phyloP scores from a whole-genome alignment of 2,113 vertebrate species.

The Aptenodytes forsteri region DNA sequence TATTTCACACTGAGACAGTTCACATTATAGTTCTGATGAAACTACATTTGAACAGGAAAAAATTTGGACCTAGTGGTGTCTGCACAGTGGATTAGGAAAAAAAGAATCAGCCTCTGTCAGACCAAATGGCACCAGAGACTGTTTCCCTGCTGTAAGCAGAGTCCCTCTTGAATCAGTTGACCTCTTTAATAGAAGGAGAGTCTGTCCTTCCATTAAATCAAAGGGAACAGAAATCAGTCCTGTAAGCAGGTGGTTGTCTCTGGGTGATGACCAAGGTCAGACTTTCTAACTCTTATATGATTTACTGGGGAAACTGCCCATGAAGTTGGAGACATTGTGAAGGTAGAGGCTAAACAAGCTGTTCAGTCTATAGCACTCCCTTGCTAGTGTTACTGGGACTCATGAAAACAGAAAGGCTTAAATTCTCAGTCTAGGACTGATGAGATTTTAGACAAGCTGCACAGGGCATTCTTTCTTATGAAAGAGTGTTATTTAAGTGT shows the following conservation, averaged over 20 bases:
- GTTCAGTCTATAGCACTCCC: not conserved
- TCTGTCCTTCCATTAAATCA: not conserved
- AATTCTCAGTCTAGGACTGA: not conserved
- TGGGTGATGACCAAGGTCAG: constrained; percentile 20
- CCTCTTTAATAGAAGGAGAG: not conserved
- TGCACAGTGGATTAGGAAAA: not conserved
- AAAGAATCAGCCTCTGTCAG: not conserved
- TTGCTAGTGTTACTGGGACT: not conserved
- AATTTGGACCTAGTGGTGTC: not conserved
- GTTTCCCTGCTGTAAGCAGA: not conserved
- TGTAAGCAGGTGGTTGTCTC: constrained; percentile 6
- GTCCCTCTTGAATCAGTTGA: not conserved
- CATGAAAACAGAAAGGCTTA: not conserved
- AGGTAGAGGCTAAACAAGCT: not conserved
- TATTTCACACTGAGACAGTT: not conserved
- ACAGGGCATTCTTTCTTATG: not conserved
- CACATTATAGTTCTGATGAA: not conserved
- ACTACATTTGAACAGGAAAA: not conserved
- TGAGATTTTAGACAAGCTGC: not conserved
- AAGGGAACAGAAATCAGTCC: not conserved
- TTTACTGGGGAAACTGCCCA: not conserved
- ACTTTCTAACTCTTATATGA: not conserved
- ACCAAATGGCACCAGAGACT: not conserved
- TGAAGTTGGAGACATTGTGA: not conserved
- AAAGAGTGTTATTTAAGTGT: not conserved